phyloP scores from a whole-genome alignment of 2,113 vertebrate species.

The Lipotes vexillifer region DNA sequence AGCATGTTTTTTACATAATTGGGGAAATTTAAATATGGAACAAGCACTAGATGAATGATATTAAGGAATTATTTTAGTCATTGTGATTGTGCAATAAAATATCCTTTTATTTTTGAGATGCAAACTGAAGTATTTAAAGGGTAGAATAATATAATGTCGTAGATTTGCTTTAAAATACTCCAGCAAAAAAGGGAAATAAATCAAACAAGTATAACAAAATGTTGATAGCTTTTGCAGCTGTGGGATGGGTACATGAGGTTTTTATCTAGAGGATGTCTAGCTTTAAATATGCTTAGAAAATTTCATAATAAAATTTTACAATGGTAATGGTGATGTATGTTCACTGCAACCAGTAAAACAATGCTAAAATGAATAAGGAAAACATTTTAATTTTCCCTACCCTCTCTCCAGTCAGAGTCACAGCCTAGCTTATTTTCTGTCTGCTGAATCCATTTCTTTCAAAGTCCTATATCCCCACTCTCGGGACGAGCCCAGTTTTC shows the following conservation, averaged over 20 bases:
- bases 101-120: conserved; percentile 19
- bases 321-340: neutral
- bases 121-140: neutral
- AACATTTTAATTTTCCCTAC: neutral
- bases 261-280: conserved; percentile 19
- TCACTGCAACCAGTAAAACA: neutral
- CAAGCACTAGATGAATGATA: neutral
- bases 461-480: neutral
- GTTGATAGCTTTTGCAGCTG: neutral
- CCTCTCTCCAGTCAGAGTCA: neutral
- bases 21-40: neutral
- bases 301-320: conserved; percentile 31
- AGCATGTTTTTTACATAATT: neutral
- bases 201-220: neutral
- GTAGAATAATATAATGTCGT: neutral
- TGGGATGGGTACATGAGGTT: neutral
- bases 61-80: conserved; percentile 28
- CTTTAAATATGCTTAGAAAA: conserved; percentile 15
- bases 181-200: neutral
- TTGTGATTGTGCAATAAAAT: conserved; percentile 22
- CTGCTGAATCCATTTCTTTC: conserved; percentile 20
- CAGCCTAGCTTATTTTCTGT: neutral
- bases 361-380: conserved; percentile 6
- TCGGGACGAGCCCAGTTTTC: neutral
- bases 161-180: conserved; percentile 6